A percentile compares a stretch with the other conserved stretches of the same genome.
Conservation (phyloP, 1,140 invertebrate species). For the Callitettix versicolor region DNA sequence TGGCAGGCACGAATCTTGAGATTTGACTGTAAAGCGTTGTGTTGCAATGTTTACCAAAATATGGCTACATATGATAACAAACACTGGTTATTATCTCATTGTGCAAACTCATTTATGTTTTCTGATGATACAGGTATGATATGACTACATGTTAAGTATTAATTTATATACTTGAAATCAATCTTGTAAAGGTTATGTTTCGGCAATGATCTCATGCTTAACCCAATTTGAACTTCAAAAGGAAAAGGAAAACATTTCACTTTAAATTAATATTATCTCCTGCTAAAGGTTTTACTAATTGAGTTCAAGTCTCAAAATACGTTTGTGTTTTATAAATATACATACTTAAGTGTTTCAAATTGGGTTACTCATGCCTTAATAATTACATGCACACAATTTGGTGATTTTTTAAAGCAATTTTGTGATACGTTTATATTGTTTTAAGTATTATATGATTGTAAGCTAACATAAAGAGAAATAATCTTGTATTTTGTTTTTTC, state of each 20-base stretch:
- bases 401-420: too few relatives aligned
- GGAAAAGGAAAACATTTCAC: not conserved
- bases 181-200: slow-evolving; percentile 1
- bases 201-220: not conserved
- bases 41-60: slow-evolving; percentile 25
- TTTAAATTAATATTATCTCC: not conserved
- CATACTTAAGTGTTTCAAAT: too few relatives aligned
- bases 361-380: too few relatives aligned
- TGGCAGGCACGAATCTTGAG: not conserved
- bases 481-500: slow-evolving; percentile 21
- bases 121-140: slow-evolving; percentile 79
- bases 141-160: not conserved
- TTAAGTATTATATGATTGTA: not conserved
- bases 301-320: not conserved
- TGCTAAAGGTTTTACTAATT: not conserved
- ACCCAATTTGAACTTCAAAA: not conserved
- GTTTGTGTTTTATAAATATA: too few relatives aligned
- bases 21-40: slow-evolving; percentile 15
- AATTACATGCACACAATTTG: too few relatives aligned
- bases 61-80: slow-evolving; percentile 91
- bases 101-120: slow-evolving; percentile 88
- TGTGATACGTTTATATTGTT: too few relatives aligned
- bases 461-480: not conserved
- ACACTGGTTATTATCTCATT: slow-evolving; percentile 84
- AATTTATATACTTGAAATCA: not conserved